Conservation (phyloP, 2,113 vertebrate species). For the Pogonocichla stellata region DNA sequence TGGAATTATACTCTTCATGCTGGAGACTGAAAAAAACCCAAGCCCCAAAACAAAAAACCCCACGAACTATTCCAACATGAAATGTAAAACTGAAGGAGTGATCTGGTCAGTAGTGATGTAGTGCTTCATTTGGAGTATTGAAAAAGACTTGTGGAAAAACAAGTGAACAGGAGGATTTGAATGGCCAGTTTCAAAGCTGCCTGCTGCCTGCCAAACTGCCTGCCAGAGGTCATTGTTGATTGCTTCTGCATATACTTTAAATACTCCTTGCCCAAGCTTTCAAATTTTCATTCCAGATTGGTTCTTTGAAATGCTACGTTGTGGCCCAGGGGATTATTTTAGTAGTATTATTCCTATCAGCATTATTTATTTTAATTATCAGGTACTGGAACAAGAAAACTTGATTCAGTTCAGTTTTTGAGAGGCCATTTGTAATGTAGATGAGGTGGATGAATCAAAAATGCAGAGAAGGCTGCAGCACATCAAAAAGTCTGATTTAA, state of each 20-base stretch:
- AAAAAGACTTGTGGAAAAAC: background rate
- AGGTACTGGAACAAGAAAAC: conserved; percentile 5
- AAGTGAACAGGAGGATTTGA: background rate
- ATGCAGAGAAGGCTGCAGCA: background rate
- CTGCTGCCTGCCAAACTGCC: background rate
- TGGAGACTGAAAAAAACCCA: background rate
- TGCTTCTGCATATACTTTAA: background rate
- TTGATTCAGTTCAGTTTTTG: background rate
- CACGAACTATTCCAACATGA: background rate
- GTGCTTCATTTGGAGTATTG: background rate
- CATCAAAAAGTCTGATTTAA: background rate
- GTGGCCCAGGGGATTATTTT: conserved; percentile 4
- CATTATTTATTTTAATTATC: conserved; percentile 38
- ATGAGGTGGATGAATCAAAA: background rate
- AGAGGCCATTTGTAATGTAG: background rate
- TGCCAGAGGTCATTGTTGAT: background rate
- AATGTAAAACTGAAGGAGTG: background rate
- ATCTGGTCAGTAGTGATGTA: background rate
- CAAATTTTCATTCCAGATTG: background rate
- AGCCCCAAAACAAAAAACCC: background rate
- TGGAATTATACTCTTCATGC: background rate
- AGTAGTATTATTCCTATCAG: background rate
- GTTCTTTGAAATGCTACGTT: background rate
- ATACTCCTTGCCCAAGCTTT: background rate
- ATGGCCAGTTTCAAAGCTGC: background rate